Evolutionary conservation across 1,140 invertebrate species (phyloP), one percentile per base, ranked within the genome.

Genomic region (Pseudobourletiella spinata): DNA sequence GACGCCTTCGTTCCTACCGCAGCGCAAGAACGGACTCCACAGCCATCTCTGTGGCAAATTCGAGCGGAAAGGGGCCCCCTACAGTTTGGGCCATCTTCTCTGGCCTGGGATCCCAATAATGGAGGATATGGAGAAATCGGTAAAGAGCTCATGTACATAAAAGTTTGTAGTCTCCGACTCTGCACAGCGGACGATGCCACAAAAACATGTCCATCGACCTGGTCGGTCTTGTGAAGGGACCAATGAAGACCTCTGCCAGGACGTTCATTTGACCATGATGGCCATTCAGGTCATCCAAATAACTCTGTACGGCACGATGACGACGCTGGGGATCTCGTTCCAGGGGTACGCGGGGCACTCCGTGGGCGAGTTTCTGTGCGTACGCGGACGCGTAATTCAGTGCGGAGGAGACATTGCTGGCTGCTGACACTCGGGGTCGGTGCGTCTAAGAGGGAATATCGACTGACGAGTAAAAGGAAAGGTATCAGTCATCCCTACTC

Each of bases 261-360:
- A 90, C 71, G 85, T 93, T 11, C 69, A 94, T 1, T 84, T 91
- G 71, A 88, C 88, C 0, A 97, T 98, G 76, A 83, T 97, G 4
- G 85, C 86, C 0, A 97, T 98, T 70, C 91, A 92, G 29, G 89
- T 92, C 30, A 86, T 97, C 72, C 32, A 39, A n/a, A 39, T 39
- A 11, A 94, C 90, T 14, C 76, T 98, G 1, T 86, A 91, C 1
- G 93, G 97, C 76, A n/a, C n/a, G 32, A 71, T 92, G 22, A 76
- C 98, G n/a, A 83, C 77, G 35, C 67, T 96, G 35, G 87, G 85
- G 57, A 80, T 98, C 15, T 77, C 82, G 50, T 90, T 93, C 8
- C 91, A 97, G 75, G 93, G 92, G 50, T 93, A 98, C 70, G 77
- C 98, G 44, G 95, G 95, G 1, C 95, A 98, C 74, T 98, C 94